Base-by-base conservation (phyloP, 2,113 vertebrate species). In the Onychorhynchus coronatus region DNA sequence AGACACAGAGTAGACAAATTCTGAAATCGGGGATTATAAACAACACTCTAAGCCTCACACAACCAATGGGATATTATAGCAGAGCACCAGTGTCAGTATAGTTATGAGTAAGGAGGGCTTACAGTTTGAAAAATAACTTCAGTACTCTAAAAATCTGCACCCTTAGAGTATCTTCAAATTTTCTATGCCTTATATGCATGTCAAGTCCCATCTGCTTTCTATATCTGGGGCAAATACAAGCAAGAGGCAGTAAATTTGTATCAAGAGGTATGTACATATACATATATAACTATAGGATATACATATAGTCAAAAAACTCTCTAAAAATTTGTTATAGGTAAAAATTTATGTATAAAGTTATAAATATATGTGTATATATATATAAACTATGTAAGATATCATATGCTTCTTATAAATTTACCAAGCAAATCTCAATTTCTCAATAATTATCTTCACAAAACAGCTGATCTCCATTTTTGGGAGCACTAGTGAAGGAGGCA, bases 1-100 rank as follows among this genome's bases (percentile, higher is more conserved):
- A 91, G 75, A 84, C 35, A 62, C 50, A 84, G 76, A 84, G 85
- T 65, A 92, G 72, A 91, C 41, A 81, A 83, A 79, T 85, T 93
- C 53, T 58, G 62, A 72, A 90, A 91, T 90, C 75, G 50, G 19
- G 86, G 72, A 83, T 96, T 95, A 66, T 59, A 84, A 84, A 37
- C 33, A 77, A 63, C 84, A 89, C 18, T 74, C 78, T 89, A 93
- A 91, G 44, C 70, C 52, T 91, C 21, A 75, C 23, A 95, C n/a
- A 73, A 39, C 52, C 73, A 35, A 49, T n/a, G 8, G 30, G 22
- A 59, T 93, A 80, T 85, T 71, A 87, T 3, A 82, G 44, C 22
- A 87, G 15, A 81, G 47, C 9, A 91, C 41, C 17, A 76, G 28
- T 68, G 88, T 65, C 52, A 56, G 59, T 89, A 61, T 2, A 52